phyloP scores from a whole-genome alignment of 2,797 vertebrate species.

The Phrynocephalus vlangalii region DNA sequence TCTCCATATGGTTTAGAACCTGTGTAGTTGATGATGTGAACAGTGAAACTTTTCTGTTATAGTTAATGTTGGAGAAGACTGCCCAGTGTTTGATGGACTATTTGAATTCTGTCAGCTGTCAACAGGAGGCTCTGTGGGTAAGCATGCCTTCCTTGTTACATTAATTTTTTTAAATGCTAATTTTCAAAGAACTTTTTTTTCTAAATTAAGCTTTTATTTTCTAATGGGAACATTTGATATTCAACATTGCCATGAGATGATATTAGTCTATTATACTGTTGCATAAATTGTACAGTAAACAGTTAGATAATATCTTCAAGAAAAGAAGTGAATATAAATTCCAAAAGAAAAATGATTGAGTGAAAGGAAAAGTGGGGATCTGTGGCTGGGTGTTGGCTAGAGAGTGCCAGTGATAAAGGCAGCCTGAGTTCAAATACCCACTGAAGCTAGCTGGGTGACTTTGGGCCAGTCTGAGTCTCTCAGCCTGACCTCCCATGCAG shows the following conservation, averaged over 20 bases:
- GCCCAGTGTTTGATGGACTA: slow-evolving; percentile 93
- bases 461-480: too few relatives aligned
- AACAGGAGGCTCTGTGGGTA: slow-evolving; percentile 92
- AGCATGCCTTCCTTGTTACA: slow-evolving; percentile 59
- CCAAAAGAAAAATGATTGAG: not conserved
- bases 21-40: not conserved
- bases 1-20: not conserved
- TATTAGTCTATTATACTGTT: not conserved
- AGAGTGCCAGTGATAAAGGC: too few relatives aligned
- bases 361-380: not conserved
- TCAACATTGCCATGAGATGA: not conserved
- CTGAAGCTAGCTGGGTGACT: too few relatives aligned
- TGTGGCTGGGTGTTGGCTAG: too few relatives aligned
- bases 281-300: not conserved
- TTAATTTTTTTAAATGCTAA: not conserved
- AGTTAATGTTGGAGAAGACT: slow-evolving; percentile 96
- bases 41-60: slow-evolving; percentile 45
- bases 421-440: too few relatives aligned
- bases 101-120: slow-evolving; percentile 95
- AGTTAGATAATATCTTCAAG: too few relatives aligned
- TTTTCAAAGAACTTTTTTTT: not conserved
- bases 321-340: not conserved
- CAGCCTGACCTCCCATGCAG: too few relatives aligned
- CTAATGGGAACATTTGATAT: not conserved
- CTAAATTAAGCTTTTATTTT: not conserved